Evolutionary conservation across 2,113 vertebrate genomes (phyloP).

Genomic region (Physeter macrocephalus): DNA sequence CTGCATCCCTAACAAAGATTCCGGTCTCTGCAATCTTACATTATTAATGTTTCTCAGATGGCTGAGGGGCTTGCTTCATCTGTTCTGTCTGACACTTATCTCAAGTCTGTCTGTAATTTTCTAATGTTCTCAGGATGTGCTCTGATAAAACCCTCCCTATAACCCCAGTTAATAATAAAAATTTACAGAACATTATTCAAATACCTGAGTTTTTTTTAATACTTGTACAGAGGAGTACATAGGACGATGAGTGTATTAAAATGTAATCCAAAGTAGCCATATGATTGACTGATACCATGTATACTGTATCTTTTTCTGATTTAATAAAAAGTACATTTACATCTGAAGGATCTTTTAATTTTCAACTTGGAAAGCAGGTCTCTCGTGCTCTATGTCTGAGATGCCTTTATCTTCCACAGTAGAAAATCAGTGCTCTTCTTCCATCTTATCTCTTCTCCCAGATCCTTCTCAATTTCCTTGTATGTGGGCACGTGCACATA

Average conservation of each 20-base stretch:
- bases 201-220: constrained; percentile 60
- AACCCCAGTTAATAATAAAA: constrained; percentile 79
- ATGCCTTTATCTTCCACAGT: neutral
- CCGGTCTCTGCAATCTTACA: constrained; percentile 58
- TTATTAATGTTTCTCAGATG: constrained; percentile 74
- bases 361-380: constrained; percentile 8
- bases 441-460: neutral
- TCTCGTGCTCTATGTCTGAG: neutral
- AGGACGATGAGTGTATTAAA: neutral
- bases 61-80: constrained; percentile 58
- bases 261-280: constrained; percentile 59
- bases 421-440: neutral
- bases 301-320: constrained; percentile 69
- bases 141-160: constrained; percentile 66
- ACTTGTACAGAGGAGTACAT: constrained; percentile 41
- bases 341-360: constrained; percentile 60
- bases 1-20: constrained; percentile 60
- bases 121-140: constrained; percentile 73
- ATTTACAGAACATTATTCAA: constrained; percentile 69
- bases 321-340: constrained; percentile 66
- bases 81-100: constrained; percentile 70
- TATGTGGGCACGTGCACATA: rapidly evolving
- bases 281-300: constrained; percentile 50
- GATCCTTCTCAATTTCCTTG: neutral
- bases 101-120: constrained; percentile 75